Percentiles rank a stretch among this genome's conserved stretches.
Conservation (phyloP, 1,140 invertebrate species). For the Artemia franciscana region DNA sequence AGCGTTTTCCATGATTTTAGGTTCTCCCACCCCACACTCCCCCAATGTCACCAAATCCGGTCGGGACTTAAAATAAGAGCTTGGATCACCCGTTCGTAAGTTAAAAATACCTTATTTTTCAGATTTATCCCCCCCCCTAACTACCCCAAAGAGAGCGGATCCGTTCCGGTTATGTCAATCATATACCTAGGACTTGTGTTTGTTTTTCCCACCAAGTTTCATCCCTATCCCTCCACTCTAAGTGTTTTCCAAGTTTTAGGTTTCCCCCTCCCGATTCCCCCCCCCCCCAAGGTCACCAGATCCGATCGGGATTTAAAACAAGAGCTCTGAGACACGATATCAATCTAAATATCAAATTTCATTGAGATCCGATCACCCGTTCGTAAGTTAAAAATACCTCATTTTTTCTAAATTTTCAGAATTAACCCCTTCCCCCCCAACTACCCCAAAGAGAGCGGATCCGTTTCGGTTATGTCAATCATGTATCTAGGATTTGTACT, state of each 20-base stretch:
- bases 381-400: neutral
- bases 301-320: neutral
- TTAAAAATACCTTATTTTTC: too few relatives aligned
- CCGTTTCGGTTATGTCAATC: neutral
- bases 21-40: too few relatives aligned
- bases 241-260: neutral
- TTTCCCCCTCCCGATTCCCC: neutral
- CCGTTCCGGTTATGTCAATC: too few relatives aligned
- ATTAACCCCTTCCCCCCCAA: neutral
- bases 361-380: neutral
- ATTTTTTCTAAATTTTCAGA: neutral
- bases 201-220: neutral
- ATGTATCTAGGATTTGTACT: neutral
- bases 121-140: too few relatives aligned
- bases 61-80: too few relatives aligned
- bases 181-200: neutral
- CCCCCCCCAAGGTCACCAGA: neutral
- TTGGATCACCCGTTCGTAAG: too few relatives aligned
- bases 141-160: too few relatives aligned
- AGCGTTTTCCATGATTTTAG: too few relatives aligned
- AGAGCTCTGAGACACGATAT: neutral
- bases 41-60: too few relatives aligned
- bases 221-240: neutral
- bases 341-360: neutral
- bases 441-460: neutral